Evolutionary conservation across 2,113 vertebrate species (phyloP).

Genomic region (Harpagus bidentatus): DNA sequence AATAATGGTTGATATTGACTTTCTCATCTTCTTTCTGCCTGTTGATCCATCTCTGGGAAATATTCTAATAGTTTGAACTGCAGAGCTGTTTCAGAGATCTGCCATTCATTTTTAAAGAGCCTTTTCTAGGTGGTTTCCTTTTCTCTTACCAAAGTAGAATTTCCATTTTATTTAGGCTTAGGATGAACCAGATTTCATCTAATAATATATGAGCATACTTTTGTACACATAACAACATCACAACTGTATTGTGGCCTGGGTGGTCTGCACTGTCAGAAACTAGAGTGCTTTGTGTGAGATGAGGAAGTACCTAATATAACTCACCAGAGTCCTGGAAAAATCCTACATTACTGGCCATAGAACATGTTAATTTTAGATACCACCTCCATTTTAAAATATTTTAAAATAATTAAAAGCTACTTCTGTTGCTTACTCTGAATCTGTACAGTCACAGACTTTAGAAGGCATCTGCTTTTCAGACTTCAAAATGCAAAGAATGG

Average conservation of each 20-base stretch:
- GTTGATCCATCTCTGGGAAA: constrained; percentile 19
- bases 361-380: background rate
- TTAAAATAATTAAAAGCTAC: background rate
- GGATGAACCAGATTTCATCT: background rate
- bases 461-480: background rate
- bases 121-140: background rate
- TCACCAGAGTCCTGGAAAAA: background rate
- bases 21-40: constrained; percentile 7
- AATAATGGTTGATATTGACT: constrained; percentile 21
- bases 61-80: background rate
- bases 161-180: background rate
- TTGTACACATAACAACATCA: background rate
- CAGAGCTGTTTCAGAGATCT: background rate
- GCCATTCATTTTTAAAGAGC: background rate
- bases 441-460: background rate
- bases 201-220: background rate
- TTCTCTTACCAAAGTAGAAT: background rate
- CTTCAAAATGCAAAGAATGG: background rate
- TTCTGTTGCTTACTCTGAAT: background rate
- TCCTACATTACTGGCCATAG: background rate
- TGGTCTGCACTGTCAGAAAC: background rate
- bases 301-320: background rate
- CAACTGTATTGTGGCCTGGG: background rate
- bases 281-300: background rate
- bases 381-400: background rate